These are phyloP conservation scores for Aphodius sticticus DNA, from an alignment of 2,888 invertebrate genomes.

Conservation along the genomic window DNA sequence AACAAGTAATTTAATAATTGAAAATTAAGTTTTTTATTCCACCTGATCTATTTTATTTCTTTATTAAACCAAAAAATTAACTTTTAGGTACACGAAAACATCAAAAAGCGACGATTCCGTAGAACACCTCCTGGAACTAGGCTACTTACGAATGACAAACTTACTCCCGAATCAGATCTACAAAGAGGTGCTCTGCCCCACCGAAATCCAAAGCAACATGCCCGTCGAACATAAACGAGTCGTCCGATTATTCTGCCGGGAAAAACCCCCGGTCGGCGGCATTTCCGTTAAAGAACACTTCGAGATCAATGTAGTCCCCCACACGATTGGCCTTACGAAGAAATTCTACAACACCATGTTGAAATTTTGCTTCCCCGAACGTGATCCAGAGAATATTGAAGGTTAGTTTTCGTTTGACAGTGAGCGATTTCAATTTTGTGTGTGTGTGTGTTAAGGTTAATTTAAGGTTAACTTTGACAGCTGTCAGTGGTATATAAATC, in stretches of 20 bases:
- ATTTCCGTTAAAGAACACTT: conserved; percentile 99
- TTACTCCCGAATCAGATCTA: conserved; percentile 93
- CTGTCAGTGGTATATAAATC: too few species aligned
- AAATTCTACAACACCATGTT: conserved; percentile 97
- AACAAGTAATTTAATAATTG: too few species aligned
- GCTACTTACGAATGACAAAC: conserved; percentile 95
- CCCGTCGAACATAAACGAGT: conserved; percentile 93
- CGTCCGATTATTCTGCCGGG: conserved; percentile 92
- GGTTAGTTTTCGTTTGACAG: conserved; percentile 53
- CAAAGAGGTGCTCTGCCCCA: conserved; percentile 84
- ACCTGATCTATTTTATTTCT: neutral
- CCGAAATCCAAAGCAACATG: conserved; percentile 83
- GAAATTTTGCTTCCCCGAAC: conserved; percentile 96
- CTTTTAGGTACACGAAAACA: conserved; percentile 81
- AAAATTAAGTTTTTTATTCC: conserved; percentile 21
- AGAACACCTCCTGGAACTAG: conserved; percentile 95
- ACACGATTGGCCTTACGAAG: conserved; percentile 91
- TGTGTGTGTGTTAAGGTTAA: too few species aligned
- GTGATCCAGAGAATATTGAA: conserved; percentile 86
- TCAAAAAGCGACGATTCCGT: conserved; percentile 97
- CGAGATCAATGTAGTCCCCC: conserved; percentile 96
- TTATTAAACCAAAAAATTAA: conserved; percentile 57
- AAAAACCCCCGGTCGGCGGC: conserved; percentile 97
- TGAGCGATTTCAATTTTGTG: conserved; percentile 39
- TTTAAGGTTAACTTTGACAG: too few species aligned